Evolutionary conservation across 2,113 vertebrate species (phyloP), one percentile per base, ranked within the genome.

Genomic region (Megalops atlanticus): DNA sequence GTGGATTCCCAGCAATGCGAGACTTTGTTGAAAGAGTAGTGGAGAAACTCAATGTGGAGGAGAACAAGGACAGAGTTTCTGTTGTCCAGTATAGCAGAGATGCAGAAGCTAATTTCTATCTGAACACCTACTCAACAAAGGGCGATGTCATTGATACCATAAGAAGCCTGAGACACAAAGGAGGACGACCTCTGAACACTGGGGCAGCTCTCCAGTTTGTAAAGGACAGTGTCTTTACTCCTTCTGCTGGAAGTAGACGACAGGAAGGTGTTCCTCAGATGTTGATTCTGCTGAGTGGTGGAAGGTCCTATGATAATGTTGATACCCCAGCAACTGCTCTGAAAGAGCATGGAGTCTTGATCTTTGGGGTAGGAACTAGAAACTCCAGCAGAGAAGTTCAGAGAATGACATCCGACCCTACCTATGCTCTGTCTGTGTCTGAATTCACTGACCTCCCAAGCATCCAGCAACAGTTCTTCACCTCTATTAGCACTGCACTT

Each of bases 191-290:
- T n/a, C 92, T 95, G 71, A 96, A 98, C 74, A 91, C 95, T 80
- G 98, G 96, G 83, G 91, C 87, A 2, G 96, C 97, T 0, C 91
- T 99, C 68, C 92, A 96, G 69, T 95, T 93, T 41, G 89, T 95
- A 0, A 81, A 82, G 77, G 92, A 91, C 12, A 82, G 92, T 69
- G 83, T 96, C 6, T 96, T 97, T 38, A 95, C 94, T 82, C 89
- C 83, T 79, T 87, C 89, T 0, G 92, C 94, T 41, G 98, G 97
- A 40, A 97, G 96, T 86, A 95, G 98, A 85, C 91, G 92, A 0
- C 92, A 92, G 68, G 95, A 97, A 16, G 93, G 95, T 0, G 92
- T 96, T 80, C 93, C 93, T 52, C 69, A 78, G 36, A 73, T 73
- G 18, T 3, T 35, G 0, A 73, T 82, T 64, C 36, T 74, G 69